Base-by-base conservation (phyloP, 2,797 vertebrate species). In the Scarus forsteni region DNA sequence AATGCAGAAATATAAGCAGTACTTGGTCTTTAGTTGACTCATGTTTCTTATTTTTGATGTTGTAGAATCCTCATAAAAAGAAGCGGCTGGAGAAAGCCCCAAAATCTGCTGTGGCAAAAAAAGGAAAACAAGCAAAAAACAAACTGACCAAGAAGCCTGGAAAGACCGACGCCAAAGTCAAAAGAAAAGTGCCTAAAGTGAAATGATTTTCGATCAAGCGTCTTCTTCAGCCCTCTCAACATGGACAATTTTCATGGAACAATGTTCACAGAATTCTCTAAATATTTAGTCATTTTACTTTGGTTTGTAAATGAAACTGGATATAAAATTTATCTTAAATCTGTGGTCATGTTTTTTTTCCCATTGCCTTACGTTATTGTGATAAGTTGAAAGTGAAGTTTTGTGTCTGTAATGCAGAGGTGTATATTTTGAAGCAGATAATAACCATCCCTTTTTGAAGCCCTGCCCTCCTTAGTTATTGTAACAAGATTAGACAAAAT, bases 141-240 rank as follows among this genome's bases (percentile, higher is more conserved):
- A 93, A 84, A 75, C 27, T n/a, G 34, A 36, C 16, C 66, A 90
- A 85, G 76, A 93, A 81, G 36, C 39, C 67, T 0, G 49, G 34
- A 6, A 94, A 85, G 73, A 14, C 6, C 0, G 81, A 73, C 35
- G 39, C 56, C 14, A 91, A 73, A 81, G 76, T 36, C 7, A 93
- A 88, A 78, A 83, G 87, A 69, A 92, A 88, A 84, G 73, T 42
- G 15, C 81, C 75, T 0, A 85, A 83, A 84, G 70, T 70, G 44
- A 93, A 86, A 81, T 92, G 76, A 89, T 60, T 36, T 9, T 48
- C 42, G 15, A 5, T 12, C 4, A 49, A 38, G 46, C 10, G 0
- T 58, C 53, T 57, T 42, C 35, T 7, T 15, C 58, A 8, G 7
- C 8, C 27, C 8, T 50, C 57, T 53, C 38, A 59, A 42, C 56